Base-by-base conservation (phyloP, 1,140 invertebrate species). In the Bombus balteatus region DNA sequence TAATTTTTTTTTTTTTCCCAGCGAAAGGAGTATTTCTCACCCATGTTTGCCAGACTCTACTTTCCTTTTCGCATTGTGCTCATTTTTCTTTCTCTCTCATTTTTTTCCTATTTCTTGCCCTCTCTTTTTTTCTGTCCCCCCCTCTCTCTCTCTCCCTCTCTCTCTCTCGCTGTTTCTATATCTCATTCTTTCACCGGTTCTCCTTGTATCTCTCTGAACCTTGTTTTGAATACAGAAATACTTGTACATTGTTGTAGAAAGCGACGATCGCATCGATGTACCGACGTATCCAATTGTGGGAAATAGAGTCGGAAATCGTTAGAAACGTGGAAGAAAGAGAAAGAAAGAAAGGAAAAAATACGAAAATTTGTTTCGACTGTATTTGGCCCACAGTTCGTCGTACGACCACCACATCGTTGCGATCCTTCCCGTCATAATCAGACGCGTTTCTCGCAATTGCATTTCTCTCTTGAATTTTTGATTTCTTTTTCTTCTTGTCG, bases 401-500 rank as follows among this genome's bases (percentile, higher is more conserved):
- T 66, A 68, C 74, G 65, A 47, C 39, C 47, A 62, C 18, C 57
- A 62, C 70, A 80, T 80, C 34, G 41, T 74, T 77, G 85, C 85
- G 74, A 88, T 34, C 82, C 59, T 39, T 8, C 10, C 28, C 25
- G 13, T n/a, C 65, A 39, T 37, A 82, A 66, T 70, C 78, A 72
- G 62, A 53, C 70, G 57, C 80, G 77, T 79, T 65, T 53, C 77
- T 76, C 59, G 62, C 85, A 87, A 77, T 77, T 70, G 81, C 74
- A 83, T 83, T 41, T 71, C 34, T 83, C 78, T 88, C 47, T 92
- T 79, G 71, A 72, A 85, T 79, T 75, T 83, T 78, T 62, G 10
- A 71, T 66, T 75, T 82, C 73, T 88, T 80, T 87, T 15, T 74
- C 74, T 87, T 86, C 90, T 90, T 86, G 87, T 89, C 88, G 90